These are phyloP conservation scores for Bucco capensis DNA, from an alignment of 2,113 vertebrate genomes.

Conservation along the genomic window DNA sequence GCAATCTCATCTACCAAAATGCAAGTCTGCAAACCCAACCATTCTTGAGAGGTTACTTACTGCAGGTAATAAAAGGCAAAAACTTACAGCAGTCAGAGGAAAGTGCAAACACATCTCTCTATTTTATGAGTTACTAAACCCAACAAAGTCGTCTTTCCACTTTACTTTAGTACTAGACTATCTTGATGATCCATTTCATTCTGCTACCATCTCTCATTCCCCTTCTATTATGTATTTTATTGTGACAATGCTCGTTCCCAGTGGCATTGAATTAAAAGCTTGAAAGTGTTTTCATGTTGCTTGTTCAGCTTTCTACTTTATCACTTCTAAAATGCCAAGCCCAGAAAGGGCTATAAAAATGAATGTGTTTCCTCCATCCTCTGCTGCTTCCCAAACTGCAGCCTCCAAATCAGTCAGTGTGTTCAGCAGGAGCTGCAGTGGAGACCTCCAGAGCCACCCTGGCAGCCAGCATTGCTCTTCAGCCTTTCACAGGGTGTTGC, in stretches of 20 bases:
- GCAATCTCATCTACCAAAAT: neutral
- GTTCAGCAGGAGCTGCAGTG: neutral
- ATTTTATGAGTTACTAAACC: neutral
- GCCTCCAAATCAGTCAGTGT: accelerated
- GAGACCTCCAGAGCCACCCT: neutral
- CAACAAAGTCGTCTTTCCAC: neutral
- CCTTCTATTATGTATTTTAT: neutral
- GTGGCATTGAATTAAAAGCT: neutral
- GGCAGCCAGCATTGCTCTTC: neutral
- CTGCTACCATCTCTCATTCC: neutral
- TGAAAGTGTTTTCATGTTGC: neutral
- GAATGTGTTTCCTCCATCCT: neutral
- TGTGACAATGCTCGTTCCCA: neutral
- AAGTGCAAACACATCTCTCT: neutral
- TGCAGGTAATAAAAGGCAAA: neutral
- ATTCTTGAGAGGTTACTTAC: neutral
- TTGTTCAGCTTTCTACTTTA: neutral
- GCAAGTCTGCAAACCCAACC: neutral
- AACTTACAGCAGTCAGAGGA: neutral
- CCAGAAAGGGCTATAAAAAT: neutral
- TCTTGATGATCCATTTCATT: neutral
- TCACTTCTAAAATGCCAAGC: neutral
- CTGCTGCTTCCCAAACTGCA: neutral
- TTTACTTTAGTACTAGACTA: neutral
- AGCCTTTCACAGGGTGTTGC: neutral